These are phyloP conservation scores for Cotesia chilonis DNA, from an alignment of 1,140 invertebrate genomes.

Conservation along the genomic window DNA sequence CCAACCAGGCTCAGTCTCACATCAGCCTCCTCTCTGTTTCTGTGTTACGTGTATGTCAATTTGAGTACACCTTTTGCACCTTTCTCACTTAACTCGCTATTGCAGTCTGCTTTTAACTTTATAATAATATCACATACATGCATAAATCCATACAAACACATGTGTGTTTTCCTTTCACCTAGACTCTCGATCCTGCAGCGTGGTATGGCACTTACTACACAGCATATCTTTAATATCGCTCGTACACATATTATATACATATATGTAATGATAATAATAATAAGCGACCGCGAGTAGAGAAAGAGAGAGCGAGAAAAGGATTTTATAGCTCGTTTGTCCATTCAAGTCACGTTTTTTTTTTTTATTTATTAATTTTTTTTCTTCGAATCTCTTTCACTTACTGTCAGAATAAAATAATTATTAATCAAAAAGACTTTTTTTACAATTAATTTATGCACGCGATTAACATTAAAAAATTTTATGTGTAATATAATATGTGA, in stretches of 20 bases:
- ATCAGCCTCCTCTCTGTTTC: too few species aligned
- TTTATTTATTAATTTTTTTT: too few species aligned
- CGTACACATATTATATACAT: neutral
- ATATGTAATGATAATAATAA: too few species aligned
- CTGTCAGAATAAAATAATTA: too few species aligned
- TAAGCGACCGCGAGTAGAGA: slow-evolving; percentile 9
- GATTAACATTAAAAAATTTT: too few species aligned
- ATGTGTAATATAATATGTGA: too few species aligned
- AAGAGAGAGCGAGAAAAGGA: neutral
- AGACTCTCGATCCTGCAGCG: slow-evolving; percentile 48
- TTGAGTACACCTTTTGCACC: neutral
- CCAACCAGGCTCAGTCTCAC: neutral
- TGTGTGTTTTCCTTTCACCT: slow-evolving; percentile 63
- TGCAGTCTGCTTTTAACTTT: slow-evolving; percentile 21
- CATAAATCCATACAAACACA: slow-evolving; percentile 25
- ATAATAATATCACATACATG: slow-evolving; percentile 6
- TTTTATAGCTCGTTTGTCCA: neutral
- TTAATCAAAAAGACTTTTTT: too few species aligned
- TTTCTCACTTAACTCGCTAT: neutral
- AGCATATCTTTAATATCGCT: slow-evolving; percentile 58
- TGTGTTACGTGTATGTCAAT: slow-evolving; percentile 1
- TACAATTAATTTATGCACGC: too few species aligned
- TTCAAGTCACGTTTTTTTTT: too few species aligned
- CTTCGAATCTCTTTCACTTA: too few species aligned
- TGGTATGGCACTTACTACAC: slow-evolving; percentile 39